Evolutionary conservation across 2,888 invertebrate genomes (phyloP).

Genomic region (Bellardia pandia): DNA sequence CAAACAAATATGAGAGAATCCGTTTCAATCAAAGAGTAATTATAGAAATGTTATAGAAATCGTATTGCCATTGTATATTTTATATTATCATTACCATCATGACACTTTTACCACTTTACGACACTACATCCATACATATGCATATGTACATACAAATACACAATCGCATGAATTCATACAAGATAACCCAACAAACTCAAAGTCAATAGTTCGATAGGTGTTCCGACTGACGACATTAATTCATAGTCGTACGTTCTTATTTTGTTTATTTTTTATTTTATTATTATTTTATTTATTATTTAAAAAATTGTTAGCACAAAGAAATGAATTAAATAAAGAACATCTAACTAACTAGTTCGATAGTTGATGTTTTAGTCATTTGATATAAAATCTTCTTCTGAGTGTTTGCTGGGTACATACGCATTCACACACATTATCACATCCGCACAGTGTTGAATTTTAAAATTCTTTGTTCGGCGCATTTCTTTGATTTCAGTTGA

Average conservation of each 20-base stretch:
- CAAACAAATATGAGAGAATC: neutral
- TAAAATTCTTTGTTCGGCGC: constrained; percentile 27
- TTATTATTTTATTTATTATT: no score
- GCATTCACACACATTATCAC: neutral
- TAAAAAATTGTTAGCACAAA: no score
- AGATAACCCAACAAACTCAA: no score
- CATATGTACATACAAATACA: no score
- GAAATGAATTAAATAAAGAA: no score
- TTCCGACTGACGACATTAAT: no score
- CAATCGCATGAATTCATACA: neutral
- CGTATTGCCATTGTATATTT: neutral
- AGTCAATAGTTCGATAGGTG: no score
- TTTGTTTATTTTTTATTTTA: no score
- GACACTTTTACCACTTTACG: constrained; percentile 51
- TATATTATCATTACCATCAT: constrained; percentile 42
- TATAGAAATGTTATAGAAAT: constrained; percentile 27
- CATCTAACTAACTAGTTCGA: no score
- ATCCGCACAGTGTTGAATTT: constrained; percentile 28
- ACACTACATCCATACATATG: neutral
- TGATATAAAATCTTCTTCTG: neutral
- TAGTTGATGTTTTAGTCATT: no score
- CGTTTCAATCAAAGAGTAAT: neutral
- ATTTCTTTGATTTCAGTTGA: constrained; percentile 23
- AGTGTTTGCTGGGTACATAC: neutral
- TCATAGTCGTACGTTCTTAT: no score